Conservation (phyloP, 1,140 invertebrate genomes). For the Drosophila seguyi region DNA sequence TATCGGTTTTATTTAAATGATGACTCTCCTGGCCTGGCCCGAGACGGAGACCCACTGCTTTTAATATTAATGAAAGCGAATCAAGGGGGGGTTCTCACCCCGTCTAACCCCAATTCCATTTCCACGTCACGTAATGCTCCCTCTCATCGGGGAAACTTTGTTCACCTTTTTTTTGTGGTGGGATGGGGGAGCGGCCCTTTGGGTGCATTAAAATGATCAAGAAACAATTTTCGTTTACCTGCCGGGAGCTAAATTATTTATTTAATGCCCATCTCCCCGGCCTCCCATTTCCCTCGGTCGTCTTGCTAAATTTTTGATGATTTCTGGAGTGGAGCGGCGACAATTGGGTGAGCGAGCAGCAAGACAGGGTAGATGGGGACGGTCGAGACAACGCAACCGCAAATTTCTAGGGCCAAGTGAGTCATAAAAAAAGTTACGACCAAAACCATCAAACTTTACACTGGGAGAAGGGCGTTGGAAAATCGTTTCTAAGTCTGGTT, state of each 20-base stretch:
- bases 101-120: constrained; percentile 52
- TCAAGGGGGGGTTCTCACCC: constrained; percentile 20
- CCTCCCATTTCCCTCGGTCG: constrained; percentile 21
- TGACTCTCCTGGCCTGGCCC: constrained; percentile 30
- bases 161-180: constrained; percentile 48
- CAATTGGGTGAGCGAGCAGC: constrained; percentile 47
- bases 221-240: constrained; percentile 84
- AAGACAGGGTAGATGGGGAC: background rate
- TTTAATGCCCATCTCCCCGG: constrained; percentile 58
- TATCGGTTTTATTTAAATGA: constrained; percentile 83
- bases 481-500: background rate
- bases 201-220: constrained; percentile 84
- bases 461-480: constrained; percentile 21
- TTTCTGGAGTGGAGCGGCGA: constrained; percentile 44
- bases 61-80: constrained; percentile 79
- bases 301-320: constrained; percentile 78
- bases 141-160: constrained; percentile 58
- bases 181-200: constrained; percentile 53
- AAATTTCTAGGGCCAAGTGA: constrained; percentile 67
- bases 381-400: constrained; percentile 58
- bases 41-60: constrained; percentile 36
- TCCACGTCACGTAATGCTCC: constrained; percentile 72
- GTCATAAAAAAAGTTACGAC: constrained; percentile 57
- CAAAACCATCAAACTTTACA: constrained; percentile 42
- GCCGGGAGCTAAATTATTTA: constrained; percentile 70